Evolutionary conservation across 2,113 vertebrate genomes (phyloP).

Genomic region (Boleophthalmus pectinirostris): DNA sequence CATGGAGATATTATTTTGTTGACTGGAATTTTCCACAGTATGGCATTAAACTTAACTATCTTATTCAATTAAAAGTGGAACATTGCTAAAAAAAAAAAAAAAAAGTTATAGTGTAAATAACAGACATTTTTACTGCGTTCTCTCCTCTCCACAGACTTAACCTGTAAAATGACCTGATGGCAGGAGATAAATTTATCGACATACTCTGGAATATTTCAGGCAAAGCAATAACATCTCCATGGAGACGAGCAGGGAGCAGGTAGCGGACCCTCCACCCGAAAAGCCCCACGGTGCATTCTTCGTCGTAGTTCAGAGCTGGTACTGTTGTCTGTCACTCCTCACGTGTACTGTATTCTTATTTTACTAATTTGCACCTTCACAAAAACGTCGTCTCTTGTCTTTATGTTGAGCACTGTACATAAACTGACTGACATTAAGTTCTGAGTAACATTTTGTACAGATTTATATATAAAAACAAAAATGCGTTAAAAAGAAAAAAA

Average conservation of each 20-base stretch:
- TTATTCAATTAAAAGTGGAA: not conserved
- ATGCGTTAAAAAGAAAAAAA: too few species aligned
- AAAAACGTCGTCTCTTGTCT: not conserved
- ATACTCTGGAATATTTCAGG: not conserved
- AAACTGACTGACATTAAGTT: constrained; percentile 23
- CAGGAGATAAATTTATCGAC: not conserved
- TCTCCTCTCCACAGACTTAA: too few species aligned
- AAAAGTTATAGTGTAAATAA: too few species aligned
- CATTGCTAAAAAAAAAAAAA: too few species aligned
- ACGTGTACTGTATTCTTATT: too few species aligned
- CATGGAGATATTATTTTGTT: not conserved
- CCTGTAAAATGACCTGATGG: not conserved
- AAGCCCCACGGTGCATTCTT: not conserved
- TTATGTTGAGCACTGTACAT: constrained; percentile 34
- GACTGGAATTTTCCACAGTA: too few species aligned
- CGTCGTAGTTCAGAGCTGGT: too few species aligned
- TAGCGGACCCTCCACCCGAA: not conserved
- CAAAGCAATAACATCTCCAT: not conserved
- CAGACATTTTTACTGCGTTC: not conserved
- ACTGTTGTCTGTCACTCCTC: not conserved
- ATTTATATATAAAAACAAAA: constrained; percentile 37
- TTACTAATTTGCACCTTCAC: constrained; percentile 16
- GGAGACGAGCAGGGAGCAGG: too few species aligned
- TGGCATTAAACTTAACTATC: not conserved
- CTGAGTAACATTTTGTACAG: constrained; percentile 41